These are phyloP conservation scores for Varanus komodoensis DNA, from an alignment of 2,113 vertebrate species.

Conservation along the genomic window DNA sequence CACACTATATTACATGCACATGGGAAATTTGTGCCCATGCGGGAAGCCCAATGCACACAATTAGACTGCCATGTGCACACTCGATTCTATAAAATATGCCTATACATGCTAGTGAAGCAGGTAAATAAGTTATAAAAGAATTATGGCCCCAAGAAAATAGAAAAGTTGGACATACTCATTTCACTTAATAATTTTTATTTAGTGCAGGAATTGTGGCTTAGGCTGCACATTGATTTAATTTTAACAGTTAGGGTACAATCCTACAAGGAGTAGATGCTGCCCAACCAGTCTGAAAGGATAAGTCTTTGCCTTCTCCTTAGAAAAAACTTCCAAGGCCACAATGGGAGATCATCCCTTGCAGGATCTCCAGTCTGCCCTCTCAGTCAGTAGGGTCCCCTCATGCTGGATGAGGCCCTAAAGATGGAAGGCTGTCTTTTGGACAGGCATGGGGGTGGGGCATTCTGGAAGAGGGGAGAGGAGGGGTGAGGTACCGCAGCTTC, in stretches of 20 bases:
- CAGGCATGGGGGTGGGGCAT: too few relatives aligned
- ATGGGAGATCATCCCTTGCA: too few relatives aligned
- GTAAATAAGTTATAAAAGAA: neutral
- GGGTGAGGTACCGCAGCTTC: too few relatives aligned
- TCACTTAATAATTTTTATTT: neutral
- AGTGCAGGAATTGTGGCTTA: neutral
- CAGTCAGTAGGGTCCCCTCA: too few relatives aligned
- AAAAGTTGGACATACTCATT: neutral
- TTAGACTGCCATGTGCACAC: neutral
- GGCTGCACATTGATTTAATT: neutral
- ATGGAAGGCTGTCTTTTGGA: too few relatives aligned
- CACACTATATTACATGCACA: neutral
- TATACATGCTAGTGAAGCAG: neutral
- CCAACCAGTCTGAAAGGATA: too few relatives aligned
- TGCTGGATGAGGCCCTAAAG: too few relatives aligned
- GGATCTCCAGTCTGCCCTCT: too few relatives aligned
- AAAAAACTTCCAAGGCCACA: too few relatives aligned
- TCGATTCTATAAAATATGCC: neutral
- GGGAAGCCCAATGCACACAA: neutral
- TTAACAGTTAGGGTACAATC: neutral
- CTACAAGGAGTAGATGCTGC: too few relatives aligned
- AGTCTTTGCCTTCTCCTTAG: too few relatives aligned
- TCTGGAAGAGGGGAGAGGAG: too few relatives aligned
- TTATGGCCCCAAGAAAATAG: neutral
- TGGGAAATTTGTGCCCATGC: neutral